phyloP scores from a whole-genome alignment of 2,113 vertebrate genomes.

The Gadus macrocephalus region DNA sequence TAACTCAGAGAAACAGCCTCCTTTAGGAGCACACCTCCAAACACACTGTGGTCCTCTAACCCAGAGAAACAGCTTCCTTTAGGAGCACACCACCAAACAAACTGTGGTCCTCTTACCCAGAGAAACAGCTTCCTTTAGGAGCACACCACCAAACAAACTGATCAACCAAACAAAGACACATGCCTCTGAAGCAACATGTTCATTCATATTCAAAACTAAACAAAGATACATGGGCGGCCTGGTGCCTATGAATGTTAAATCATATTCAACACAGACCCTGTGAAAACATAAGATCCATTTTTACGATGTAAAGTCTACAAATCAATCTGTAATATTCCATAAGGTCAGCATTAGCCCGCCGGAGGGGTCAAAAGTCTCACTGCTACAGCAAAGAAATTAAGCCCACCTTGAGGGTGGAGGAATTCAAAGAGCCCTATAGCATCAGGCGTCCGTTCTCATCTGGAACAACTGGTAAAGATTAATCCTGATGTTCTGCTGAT shows the following conservation, averaged over 20 bases:
- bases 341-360: constrained; percentile 38
- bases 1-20: constrained; percentile 23
- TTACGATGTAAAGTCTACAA: constrained; percentile 37
- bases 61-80: constrained; percentile 15
- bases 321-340: constrained; percentile 20
- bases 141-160: constrained; percentile 53
- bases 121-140: constrained; percentile 3
- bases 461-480: too few relatives aligned
- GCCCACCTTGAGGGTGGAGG: too few relatives aligned
- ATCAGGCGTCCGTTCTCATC: too few relatives aligned
- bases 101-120: constrained; percentile 56
- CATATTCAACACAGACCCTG: constrained; percentile 33
- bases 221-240: constrained; percentile 25
- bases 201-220: constrained; percentile 44
- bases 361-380: constrained; percentile 22
- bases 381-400: too few relatives aligned
- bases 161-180: constrained; percentile 43
- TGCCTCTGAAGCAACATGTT: constrained; percentile 34
- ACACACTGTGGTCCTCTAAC: constrained; percentile 59
- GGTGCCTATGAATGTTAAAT: constrained; percentile 30
- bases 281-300: constrained; percentile 37
- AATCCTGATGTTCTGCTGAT: too few relatives aligned
- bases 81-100: constrained; percentile 46
- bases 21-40: constrained; percentile 36
- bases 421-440: too few relatives aligned